Evolutionary conservation across 2,113 vertebrate species (phyloP).

Genomic region (Symphodus melops): DNA sequence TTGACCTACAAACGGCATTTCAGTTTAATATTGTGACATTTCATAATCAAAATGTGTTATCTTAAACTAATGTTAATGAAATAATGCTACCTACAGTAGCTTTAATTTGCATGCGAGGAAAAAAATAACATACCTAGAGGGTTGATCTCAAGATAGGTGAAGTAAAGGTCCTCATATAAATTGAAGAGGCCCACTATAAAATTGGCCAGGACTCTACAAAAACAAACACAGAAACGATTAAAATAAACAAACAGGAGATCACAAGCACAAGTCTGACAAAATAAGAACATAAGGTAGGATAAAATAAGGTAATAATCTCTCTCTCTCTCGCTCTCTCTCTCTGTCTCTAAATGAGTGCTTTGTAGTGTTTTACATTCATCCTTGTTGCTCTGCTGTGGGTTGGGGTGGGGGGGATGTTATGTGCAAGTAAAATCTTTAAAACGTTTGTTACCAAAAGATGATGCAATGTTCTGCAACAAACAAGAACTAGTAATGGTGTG

Average conservation of each 20-base stretch:
- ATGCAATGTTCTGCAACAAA: not conserved
- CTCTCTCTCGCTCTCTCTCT: too few relatives aligned
- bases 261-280: not conserved
- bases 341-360: not conserved
- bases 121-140: constrained; percentile 88
- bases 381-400: not conserved
- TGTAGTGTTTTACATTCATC: not conserved
- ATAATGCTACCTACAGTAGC: too few relatives aligned
- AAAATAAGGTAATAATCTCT: too few relatives aligned
- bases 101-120: not conserved
- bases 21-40: too few relatives aligned
- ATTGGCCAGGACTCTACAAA: constrained; percentile 88
- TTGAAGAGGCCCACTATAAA: constrained; percentile 95
- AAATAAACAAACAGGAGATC: not conserved
- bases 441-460: not conserved
- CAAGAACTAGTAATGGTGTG: not conserved
- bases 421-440: not conserved
- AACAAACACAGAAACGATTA: constrained; percentile 10
- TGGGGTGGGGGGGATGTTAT: too few relatives aligned
- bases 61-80: too few relatives aligned
- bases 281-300: not conserved
- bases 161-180: constrained; percentile 95
- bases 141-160: constrained; percentile 99
- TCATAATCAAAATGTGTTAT: too few relatives aligned
- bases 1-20: too few relatives aligned